phyloP scores from a whole-genome alignment of 2,797 vertebrate species.

The Mionectes olivaceus region DNA sequence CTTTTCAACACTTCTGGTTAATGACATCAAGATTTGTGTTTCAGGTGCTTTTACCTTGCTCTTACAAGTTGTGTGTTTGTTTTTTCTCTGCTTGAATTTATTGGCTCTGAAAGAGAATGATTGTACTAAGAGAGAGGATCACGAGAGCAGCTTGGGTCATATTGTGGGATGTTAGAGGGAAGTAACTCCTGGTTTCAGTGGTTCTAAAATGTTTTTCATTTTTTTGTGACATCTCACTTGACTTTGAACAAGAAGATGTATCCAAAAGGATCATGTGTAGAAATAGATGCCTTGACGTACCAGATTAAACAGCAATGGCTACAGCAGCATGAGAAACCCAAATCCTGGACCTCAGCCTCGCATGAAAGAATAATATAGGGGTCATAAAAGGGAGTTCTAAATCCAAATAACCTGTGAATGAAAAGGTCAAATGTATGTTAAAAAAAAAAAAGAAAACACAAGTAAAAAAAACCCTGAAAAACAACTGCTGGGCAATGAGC shows the following conservation, averaged over 20 bases:
- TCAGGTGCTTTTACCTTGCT: not conserved
- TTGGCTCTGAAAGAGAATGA: not conserved
- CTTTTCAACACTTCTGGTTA: not conserved
- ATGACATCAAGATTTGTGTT: not conserved
- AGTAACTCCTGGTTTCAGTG: not conserved
- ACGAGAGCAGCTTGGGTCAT: not conserved
- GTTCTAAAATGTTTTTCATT: not conserved
- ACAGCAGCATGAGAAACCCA: not conserved
- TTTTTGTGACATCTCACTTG: not conserved
- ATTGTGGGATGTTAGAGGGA: not conserved
- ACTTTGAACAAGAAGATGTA: not conserved
- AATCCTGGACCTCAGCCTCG: not conserved
- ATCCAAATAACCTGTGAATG: not conserved
- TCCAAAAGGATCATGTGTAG: not conserved
- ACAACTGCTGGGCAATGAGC: not conserved
- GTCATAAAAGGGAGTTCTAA: not conserved
- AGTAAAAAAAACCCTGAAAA: not conserved
- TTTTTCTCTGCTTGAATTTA: not conserved
- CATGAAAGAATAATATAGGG: not conserved
- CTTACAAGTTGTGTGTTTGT: not conserved
- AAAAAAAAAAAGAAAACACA: not conserved
- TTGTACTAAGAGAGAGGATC: not conserved
- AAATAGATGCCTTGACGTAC: not conserved
- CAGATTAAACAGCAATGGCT: not conserved
- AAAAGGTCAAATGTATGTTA: not conserved